Evolutionary conservation across 2,797 vertebrate genomes (phyloP), one percentile per base, ranked within the genome.

Genomic region (Poeciliopsis paucimaculata): DNA sequence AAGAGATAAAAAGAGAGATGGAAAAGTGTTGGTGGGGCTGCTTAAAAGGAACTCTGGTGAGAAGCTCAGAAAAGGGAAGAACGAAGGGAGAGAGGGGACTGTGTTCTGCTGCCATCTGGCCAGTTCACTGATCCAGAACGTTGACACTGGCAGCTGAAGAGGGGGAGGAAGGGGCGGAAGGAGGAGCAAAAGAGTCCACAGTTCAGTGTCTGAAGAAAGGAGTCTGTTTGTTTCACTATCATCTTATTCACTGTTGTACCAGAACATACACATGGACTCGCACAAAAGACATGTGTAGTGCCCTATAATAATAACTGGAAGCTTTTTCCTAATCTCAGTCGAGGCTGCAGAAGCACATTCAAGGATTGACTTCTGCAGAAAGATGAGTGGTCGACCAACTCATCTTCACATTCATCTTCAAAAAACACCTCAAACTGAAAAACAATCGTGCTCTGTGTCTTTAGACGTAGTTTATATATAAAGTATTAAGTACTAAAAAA

Each of bases 81-180:
- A 62, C 5, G 72, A 66, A 85, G 62, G 66, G 75, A 87, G 82
- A 85, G 86, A 83, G 80, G 81, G 87, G 83, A 89, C 86, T 86
- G 86, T 91, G 88, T 93, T 92, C 89, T 90, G 85, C 86, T 92
- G 91, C 94, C 95, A 95, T 95, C 93, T 95, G 94, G 93, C 90
- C 94, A 77, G 77, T 92, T 91, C 93, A 94, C 91, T 93, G 93
- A 94, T 95, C 94, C 95, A 94, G 94, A 96, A 95, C 91, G 82
- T 88, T 92, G 89, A 94, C 92, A 90, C 91, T 93, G 92, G 93
- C 93, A 93, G 93, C 88, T 90, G 85, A 92, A 87, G 84, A 91
- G 90, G 84, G 90, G 80, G 81, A 89, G 82, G 86, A 85, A 80
- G 89, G 86, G 81, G 80, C 82, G 76, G 84, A 75, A 5, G 79